Evolutionary conservation across 92 coral and sea anemone genomes (phyloP).

Genomic region (Desmophyllum pertusum): DNA sequence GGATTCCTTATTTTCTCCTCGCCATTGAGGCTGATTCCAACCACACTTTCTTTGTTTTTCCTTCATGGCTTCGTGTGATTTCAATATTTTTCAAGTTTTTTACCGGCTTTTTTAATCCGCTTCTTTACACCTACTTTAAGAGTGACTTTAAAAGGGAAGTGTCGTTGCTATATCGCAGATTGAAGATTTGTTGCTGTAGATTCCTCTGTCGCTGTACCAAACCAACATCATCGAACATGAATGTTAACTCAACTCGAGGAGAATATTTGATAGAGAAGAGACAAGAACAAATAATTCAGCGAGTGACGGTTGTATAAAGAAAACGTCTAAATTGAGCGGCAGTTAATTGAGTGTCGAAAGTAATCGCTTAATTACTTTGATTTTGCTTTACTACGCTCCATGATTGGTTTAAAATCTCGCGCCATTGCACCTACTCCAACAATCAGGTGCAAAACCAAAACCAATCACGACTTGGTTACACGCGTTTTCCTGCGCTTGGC

Average conservation of each 20-base stretch:
- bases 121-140: slow-evolving; percentile 24
- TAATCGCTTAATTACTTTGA: too few relatives aligned
- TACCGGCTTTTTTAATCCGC: slow-evolving; percentile 19
- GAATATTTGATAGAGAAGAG: background rate
- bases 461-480: too few relatives aligned
- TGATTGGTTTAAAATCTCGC: too few relatives aligned
- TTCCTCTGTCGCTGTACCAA: background rate
- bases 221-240: background rate
- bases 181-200: background rate
- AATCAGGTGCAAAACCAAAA: too few relatives aligned
- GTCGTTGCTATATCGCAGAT: background rate
- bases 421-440: too few relatives aligned
- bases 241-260: background rate
- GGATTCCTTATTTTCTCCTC: slow-evolving; percentile 24
- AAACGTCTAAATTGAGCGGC: too few relatives aligned
- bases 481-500: too few relatives aligned
- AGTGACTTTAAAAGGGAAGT: slow-evolving; percentile 9
- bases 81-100: slow-evolving; percentile 18
- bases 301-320: background rate
- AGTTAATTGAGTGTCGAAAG: too few relatives aligned
- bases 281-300: background rate
- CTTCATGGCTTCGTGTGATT: background rate
- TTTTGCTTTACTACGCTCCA: too few relatives aligned
- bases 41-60: background rate
- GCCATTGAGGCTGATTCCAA: slow-evolving; percentile 14